phyloP scores from a whole-genome alignment of 2,113 vertebrate species.

The Coryphaenoides rupestris region DNA sequence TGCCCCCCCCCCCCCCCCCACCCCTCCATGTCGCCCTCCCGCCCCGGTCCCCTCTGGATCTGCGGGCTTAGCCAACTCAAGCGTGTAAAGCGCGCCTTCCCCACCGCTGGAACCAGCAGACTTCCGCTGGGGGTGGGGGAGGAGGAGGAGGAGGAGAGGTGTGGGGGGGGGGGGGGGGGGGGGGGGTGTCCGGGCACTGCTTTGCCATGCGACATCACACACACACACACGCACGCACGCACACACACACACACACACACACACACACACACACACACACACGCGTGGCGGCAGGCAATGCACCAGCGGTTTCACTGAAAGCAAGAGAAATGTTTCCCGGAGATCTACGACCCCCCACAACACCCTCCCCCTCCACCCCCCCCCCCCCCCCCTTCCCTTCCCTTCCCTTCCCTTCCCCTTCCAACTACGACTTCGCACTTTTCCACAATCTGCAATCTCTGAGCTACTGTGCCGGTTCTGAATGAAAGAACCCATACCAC shows the following conservation, averaged over 20 bases:
- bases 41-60: constrained; percentile 56
- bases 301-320: constrained; percentile 48
- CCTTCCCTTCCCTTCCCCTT: no score
- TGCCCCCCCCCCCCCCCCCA: constrained; percentile 35
- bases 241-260: constrained; percentile 19
- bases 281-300: not conserved
- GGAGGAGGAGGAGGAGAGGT: no score
- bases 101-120: constrained; percentile 42
- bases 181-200: constrained; percentile 35
- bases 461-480: no score
- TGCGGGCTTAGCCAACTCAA: constrained; percentile 66
- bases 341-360: no score
- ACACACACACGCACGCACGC: not conserved
- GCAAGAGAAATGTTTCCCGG: constrained; percentile 12
- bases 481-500: no score
- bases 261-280: constrained; percentile 3
- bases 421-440: no score
- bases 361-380: no score
- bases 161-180: no score
- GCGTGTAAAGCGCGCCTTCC: constrained; percentile 62
- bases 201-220: constrained; percentile 39
- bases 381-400: no score
- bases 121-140: constrained; percentile 34
- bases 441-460: no score
- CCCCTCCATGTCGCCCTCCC: constrained; percentile 39